A percentile compares a stretch with the other conserved stretches of the same genome.
Evolutionary conservation across 1,140 invertebrate species (phyloP).

Genomic region (Yoshiicerus persimilis): DNA sequence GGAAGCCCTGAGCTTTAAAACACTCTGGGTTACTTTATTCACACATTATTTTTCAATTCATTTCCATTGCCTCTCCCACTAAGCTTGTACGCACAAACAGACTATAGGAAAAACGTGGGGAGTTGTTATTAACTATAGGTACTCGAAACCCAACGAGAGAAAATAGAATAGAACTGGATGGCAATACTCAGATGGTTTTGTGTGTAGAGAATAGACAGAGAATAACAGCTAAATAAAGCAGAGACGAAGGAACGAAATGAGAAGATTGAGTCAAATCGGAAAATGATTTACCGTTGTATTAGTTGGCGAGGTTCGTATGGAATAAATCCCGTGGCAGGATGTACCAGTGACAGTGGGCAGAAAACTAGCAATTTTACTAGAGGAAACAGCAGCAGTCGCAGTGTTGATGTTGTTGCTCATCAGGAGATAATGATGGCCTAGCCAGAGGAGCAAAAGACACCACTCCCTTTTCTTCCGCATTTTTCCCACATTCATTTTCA

Average conservation of each 20-base stretch:
- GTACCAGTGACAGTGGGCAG: slow-evolving; percentile 1
- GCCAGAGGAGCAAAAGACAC: neutral
- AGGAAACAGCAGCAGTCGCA: neutral
- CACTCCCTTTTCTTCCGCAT: slow-evolving; percentile 27
- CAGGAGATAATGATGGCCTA: slow-evolving; percentile 22
- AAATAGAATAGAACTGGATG: neutral
- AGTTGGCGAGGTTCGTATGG: neutral
- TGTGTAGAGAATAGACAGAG: neutral
- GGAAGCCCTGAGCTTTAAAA: neutral
- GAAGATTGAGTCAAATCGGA: neutral
- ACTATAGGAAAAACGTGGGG: neutral
- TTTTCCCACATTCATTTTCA: slow-evolving; percentile 33
- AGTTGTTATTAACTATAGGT: neutral
- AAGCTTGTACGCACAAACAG: no score
- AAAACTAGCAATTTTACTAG: neutral
- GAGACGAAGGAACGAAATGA: neutral
- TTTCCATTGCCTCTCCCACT: neutral
- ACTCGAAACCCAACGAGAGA: neutral
- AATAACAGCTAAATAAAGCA: neutral
- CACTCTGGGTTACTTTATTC: neutral
- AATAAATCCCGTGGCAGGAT: neutral
- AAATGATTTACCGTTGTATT: slow-evolving; percentile 3
- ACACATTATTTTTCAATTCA: neutral
- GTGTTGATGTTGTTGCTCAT: slow-evolving; percentile 21
- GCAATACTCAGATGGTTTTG: neutral